Evolutionary conservation across 2,797 vertebrate genomes (phyloP).

Genomic region (Phoxinus dragarum): DNA sequence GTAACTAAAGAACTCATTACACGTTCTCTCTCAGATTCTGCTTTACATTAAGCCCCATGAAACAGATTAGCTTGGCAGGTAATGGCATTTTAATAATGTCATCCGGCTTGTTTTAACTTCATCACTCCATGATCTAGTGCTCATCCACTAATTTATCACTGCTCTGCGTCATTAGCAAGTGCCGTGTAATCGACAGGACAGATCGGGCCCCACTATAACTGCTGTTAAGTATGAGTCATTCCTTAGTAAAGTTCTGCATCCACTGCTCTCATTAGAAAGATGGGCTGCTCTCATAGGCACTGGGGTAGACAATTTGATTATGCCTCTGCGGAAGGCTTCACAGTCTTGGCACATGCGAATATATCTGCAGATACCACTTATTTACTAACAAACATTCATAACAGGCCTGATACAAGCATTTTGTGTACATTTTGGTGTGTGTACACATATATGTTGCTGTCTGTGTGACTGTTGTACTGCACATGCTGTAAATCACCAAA

Average conservation of each 20-base stretch:
- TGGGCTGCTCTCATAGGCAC: slow-evolving; percentile 4
- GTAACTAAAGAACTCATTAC: slow-evolving; percentile 29
- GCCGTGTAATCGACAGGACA: slow-evolving; percentile 16
- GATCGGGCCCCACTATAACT: not conserved
- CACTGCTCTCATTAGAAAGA: slow-evolving; percentile 23
- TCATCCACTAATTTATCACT: slow-evolving; percentile 31
- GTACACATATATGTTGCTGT: not conserved
- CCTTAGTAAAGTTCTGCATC: slow-evolving; percentile 9
- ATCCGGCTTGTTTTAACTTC: slow-evolving; percentile 19
- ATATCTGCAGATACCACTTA: slow-evolving; percentile 20
- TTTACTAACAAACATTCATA: slow-evolving; percentile 1
- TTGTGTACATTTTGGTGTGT: not conserved
- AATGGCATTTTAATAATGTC: slow-evolving; percentile 16
- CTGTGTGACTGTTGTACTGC: not conserved
- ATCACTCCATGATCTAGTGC: slow-evolving; percentile 6
- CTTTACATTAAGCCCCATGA: slow-evolving; percentile 8
- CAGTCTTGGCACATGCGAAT: not conserved
- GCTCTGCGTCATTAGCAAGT: not conserved
- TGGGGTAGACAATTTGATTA: slow-evolving; percentile 10
- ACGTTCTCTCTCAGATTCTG: not conserved
- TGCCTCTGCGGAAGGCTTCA: not conserved
- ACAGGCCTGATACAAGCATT: not conserved
- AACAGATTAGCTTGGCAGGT: not conserved
- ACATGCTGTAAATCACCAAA: not conserved
- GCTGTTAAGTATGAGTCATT: slow-evolving; percentile 10